phyloP scores from a whole-genome alignment of 2,113 vertebrate species.

The Anser brachyrhynchus region DNA sequence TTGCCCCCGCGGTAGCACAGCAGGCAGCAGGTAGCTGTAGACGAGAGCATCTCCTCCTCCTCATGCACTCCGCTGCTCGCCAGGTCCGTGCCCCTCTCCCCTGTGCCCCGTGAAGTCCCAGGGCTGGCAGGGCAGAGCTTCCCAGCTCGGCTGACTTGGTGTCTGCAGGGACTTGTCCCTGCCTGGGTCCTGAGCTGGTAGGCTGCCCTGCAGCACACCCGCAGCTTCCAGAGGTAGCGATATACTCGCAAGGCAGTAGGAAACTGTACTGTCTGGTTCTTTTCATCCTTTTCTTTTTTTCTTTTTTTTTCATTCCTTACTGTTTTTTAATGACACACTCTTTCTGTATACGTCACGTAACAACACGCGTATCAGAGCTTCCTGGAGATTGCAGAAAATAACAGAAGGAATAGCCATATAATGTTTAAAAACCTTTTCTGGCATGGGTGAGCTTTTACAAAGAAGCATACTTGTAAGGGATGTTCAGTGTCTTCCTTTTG shows the following conservation, averaged over 20 bases:
- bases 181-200: accelerated
- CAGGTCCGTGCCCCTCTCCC: no score
- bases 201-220: neutral
- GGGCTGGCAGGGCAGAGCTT: neutral
- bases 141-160: neutral
- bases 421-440: neutral
- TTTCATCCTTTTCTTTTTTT: neutral
- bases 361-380: neutral
- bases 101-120: no score
- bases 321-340: neutral
- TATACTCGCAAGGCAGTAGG: neutral
- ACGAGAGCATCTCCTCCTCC: neutral
- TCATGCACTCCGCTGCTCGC: no score
- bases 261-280: neutral
- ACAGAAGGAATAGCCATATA: neutral
- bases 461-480: neutral
- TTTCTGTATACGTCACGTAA: accelerated
- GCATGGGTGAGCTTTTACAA: no score
- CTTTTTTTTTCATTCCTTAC: neutral
- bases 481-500: neutral
- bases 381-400: neutral
- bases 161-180: neutral
- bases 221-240: accelerated
- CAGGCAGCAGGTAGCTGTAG: accelerated
- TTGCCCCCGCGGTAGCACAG: accelerated